Conservation (phyloP, 2,888 invertebrate genomes). For the Cephus runcator region DNA sequence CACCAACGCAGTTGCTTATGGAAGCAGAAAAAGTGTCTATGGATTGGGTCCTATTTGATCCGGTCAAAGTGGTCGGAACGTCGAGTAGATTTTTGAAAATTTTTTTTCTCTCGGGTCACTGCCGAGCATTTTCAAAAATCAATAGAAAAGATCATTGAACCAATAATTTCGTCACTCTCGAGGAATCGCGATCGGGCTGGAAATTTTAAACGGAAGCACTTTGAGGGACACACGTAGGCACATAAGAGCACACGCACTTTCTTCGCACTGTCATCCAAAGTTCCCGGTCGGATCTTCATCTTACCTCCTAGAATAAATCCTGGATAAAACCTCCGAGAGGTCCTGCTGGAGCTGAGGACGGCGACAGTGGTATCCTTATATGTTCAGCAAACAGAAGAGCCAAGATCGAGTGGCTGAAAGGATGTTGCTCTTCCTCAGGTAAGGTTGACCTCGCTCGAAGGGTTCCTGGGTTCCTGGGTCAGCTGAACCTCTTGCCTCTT, state of each 20-base stretch:
- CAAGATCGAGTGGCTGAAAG: neutral
- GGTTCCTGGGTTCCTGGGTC: neutral
- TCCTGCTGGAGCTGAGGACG: neutral
- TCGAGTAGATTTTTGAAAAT: neutral
- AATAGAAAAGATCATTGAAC: neutral
- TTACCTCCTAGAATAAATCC: constrained; percentile 11
- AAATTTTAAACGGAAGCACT: neutral
- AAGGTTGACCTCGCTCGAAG: neutral
- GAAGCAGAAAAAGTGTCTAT: neutral
- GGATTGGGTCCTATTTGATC: neutral
- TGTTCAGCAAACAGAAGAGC: neutral
- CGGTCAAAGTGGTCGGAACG: neutral
- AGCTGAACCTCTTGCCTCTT: neutral
- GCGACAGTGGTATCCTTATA: neutral
- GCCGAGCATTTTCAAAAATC: neutral
- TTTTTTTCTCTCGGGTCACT: too few relatives aligned
- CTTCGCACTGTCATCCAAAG: neutral
- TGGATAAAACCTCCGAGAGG: neutral
- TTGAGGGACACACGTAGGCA: neutral
- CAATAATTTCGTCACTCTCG: neutral
- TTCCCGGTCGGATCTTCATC: constrained; percentile 20
- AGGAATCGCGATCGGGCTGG: neutral
- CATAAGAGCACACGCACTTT: neutral
- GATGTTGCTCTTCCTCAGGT: neutral
- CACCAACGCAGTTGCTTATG: neutral